Base-by-base conservation (phyloP, 2,113 vertebrate genomes). In the Bettongia penicillata region DNA sequence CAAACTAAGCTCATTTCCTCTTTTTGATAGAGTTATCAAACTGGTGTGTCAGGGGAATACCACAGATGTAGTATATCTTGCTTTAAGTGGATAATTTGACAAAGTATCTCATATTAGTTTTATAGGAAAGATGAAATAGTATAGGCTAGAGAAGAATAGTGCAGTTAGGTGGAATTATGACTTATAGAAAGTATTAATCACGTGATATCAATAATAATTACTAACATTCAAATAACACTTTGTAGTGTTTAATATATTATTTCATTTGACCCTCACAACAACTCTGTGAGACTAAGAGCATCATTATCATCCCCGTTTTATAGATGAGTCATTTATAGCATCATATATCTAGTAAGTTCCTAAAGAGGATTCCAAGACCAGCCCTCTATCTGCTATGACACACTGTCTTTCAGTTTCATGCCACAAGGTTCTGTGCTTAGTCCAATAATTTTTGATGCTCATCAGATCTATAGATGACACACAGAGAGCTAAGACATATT, bases 201-300 rank as follows among this genome's bases (percentile, higher is more conserved):
- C 57, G 14, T 14, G 57, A 68, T 68, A 11, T 68, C 57, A 84
- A 6, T 84, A 55, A 47, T 94, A 57, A 91, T 90, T 90, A 96
- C 95, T 28, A 10, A 50, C 47, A 50, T 91, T 92, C 95, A 49
- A 3, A 94, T 89, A 96, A 43, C 24, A 37, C 95, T 89, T 53
- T 47, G 53, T 12, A 53, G 61, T 95, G 4, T 95, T 94, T 95
- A 57, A 94, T 84, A 23, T 16, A 57, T 84, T 28, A 96, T 91
- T 92, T 96, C 61, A 50, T 50, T 94, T 94, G 48, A 93, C 51
- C 91, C 26, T 77, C 28, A 52, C n/a, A 84, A 84, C 6, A 84
- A 84, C 89, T 94, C 31, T 96, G 2, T 91, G 90, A 92, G 31
- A 11, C 50, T 22, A 51, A 51, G 14, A 37, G 22, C 91, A 53